Evolutionary conservation across 2,888 invertebrate species (phyloP).

Genomic region (Alentia gelatinosa): DNA sequence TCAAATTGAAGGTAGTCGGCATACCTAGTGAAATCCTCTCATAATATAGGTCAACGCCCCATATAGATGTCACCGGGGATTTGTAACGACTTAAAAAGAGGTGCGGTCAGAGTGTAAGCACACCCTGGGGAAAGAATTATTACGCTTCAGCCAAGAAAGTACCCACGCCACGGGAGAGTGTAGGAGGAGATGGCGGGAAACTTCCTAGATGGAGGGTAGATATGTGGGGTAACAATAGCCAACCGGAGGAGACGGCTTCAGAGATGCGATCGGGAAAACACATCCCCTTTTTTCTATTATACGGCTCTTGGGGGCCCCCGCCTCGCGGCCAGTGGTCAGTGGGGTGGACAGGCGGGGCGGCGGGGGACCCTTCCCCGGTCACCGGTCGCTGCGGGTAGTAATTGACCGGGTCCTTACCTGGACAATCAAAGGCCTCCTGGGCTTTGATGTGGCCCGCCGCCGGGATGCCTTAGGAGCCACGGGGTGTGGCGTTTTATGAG

Average conservation of each 20-base stretch:
- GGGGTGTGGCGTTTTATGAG: too few relatives aligned
- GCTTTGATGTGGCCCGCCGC: not conserved
- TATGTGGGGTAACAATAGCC: too few relatives aligned
- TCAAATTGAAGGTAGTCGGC: too few relatives aligned
- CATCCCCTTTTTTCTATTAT: too few relatives aligned
- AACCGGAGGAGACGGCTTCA: too few relatives aligned
- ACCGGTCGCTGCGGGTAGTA: not conserved
- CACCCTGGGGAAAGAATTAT: not conserved
- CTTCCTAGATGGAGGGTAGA: not conserved
- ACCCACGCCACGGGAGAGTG: not conserved
- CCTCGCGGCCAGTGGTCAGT: not conserved
- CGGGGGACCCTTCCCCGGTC: not conserved
- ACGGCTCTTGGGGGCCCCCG: too few relatives aligned
- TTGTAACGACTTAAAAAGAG: not conserved
- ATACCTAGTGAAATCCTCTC: too few relatives aligned
- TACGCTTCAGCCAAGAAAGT: not conserved
- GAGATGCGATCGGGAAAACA: too few relatives aligned
- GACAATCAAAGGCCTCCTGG: not conserved
- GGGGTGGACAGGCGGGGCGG: not conserved
- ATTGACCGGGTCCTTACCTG: not conserved
- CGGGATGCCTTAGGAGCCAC: too few relatives aligned
- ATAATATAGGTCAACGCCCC: too few relatives aligned
- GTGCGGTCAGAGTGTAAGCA: not conserved
- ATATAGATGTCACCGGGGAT: not conserved
- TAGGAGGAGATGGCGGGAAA: not conserved